Evolutionary conservation across 2,888 invertebrate species (phyloP).

Genomic region (Rhorus exstirpatorius): DNA sequence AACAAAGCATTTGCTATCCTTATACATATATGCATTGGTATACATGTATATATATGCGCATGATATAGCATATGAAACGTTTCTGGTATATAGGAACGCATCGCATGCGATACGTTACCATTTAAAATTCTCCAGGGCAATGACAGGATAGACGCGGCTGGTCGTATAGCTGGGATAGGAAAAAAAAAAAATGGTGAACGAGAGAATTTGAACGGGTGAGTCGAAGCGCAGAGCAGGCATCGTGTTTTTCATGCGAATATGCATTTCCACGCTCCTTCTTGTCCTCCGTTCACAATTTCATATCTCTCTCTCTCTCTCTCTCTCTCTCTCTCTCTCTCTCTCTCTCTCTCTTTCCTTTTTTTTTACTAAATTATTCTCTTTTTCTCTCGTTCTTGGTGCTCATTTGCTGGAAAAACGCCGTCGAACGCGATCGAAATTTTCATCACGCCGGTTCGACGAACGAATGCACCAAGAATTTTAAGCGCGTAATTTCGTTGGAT

Average conservation of each 20-base stretch:
- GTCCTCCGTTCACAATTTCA: slow-evolving; percentile 46
- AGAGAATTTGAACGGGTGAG: slow-evolving; percentile 64
- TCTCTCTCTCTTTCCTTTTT: slow-evolving; percentile 3
- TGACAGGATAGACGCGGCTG: slow-evolving; percentile 31
- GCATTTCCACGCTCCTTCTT: slow-evolving; percentile 66
- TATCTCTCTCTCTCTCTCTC: slow-evolving; percentile 13
- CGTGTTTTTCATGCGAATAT: slow-evolving; percentile 72
- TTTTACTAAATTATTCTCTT: slow-evolving; percentile 26
- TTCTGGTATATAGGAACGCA: neutral
- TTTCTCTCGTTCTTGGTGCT: slow-evolving; percentile 5
- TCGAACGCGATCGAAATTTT: slow-evolving; percentile 68
- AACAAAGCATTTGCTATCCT: slow-evolving; percentile 30
- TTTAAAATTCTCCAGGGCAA: slow-evolving; percentile 50
- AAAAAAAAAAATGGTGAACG: slow-evolving; percentile 32
- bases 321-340: slow-evolving; percentile 28
- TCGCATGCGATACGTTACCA: slow-evolving; percentile 31
- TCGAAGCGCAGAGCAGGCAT: slow-evolving; percentile 58
- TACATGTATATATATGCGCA: neutral
- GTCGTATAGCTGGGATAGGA: neutral
- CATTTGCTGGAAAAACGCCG: slow-evolving; percentile 65
- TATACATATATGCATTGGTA: neutral
- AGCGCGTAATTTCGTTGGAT: slow-evolving; percentile 59
- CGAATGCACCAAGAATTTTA: slow-evolving; percentile 64
- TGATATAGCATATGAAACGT: neutral
- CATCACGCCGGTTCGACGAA: slow-evolving; percentile 61